Conservation (phyloP, 2,113 vertebrate genomes). For the Labrus mixtus region DNA sequence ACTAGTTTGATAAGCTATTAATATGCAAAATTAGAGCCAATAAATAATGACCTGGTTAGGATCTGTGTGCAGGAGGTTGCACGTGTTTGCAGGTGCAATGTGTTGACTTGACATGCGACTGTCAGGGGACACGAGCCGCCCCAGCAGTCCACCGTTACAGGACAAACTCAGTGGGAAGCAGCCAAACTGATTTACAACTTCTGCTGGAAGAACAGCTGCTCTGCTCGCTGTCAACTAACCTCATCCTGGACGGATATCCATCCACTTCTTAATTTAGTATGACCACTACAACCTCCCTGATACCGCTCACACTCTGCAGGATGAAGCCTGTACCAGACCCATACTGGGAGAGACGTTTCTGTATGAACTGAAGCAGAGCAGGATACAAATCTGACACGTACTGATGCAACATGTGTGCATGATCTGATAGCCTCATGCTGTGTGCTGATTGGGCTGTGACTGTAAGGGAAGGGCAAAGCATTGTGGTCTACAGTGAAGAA, state of each 20-base stretch:
- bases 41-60: background rate
- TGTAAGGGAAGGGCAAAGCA: conserved; percentile 54
- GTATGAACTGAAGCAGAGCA: conserved; percentile 56
- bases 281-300: conserved; percentile 64
- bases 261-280: conserved; percentile 79
- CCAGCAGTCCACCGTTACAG: conserved; percentile 30
- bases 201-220: conserved; percentile 79
- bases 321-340: conserved; percentile 57
- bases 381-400: conserved; percentile 62
- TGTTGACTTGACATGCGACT: conserved; percentile 48
- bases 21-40: background rate
- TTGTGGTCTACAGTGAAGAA: conserved; percentile 60
- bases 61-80: background rate
- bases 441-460: conserved; percentile 67
- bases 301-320: conserved; percentile 31
- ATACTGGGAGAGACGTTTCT: conserved; percentile 9
- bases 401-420: conserved; percentile 67
- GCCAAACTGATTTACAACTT: conserved; percentile 76
- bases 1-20: background rate
- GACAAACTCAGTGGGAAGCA: conserved; percentile 55
- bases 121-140: conserved; percentile 23
- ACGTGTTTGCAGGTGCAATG: conserved; percentile 46
- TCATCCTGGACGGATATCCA: conserved; percentile 71
- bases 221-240: conserved; percentile 72
- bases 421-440: conserved; percentile 74